Base-by-base conservation (phyloP, 2,113 vertebrate species). In the Sebastes schlegelii region DNA sequence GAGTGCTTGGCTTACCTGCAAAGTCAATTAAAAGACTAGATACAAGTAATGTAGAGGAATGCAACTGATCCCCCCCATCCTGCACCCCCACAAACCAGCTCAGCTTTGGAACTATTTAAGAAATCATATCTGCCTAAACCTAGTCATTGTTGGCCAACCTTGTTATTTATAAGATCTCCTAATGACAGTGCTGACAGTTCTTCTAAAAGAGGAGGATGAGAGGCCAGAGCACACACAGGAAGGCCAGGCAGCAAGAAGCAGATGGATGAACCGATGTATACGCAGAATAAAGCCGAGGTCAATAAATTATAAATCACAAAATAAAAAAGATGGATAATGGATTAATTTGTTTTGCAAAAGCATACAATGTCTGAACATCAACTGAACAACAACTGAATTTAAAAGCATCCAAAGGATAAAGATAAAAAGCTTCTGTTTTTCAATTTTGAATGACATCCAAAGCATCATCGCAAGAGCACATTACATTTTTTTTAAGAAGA, bases 171-270 rank as follows among this genome's bases (percentile, higher is more conserved):
- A 70, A 67, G 64, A 51, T 77, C n/a, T 88, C 48, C 51, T 34
- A 78, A 79, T 55, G 64, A 69, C 46, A 84, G 90, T 85, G 88
- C 91, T 88, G 90, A 83, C 88, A 91, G 88, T 90, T 81, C 26
- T 68, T 67, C 34, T 77, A 61, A 54, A 55, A 16, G 21, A 66
- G 42, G 64, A 46, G 68, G 65, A 87, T 83, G 70, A 74, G 46
- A 96, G 93, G 96, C 94, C 51, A 67, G 95, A 96, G 69, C 61
- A 96, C 96, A 96, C 95, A 95, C 96, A 96, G 93, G 96, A 95
- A 94, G 95, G 95, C 96, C 96, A 93, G 95, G 96, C 95, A 97
- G 95, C 96, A 93, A 96, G 95, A 97, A 96, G 96, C 46, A 95
- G 61, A 81, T 95, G 96, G 66, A 79, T 95, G 96, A 72, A 75